These are phyloP conservation scores for Nannoperca obscura DNA, from an alignment of 2,797 vertebrate genomes.

Conservation along the genomic window DNA sequence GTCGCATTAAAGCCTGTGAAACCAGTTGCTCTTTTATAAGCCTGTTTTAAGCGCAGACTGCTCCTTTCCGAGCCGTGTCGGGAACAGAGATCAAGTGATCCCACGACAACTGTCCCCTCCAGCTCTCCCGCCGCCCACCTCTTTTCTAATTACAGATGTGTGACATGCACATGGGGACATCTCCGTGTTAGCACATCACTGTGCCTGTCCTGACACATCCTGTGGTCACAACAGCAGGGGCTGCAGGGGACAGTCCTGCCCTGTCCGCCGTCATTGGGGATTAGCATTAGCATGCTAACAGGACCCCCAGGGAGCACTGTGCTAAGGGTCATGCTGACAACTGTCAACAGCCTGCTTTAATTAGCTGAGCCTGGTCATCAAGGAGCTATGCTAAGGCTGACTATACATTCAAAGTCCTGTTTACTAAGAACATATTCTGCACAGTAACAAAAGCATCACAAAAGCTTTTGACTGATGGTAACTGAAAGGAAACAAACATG, in stretches of 20 bases:
- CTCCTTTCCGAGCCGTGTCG: conserved; percentile 73
- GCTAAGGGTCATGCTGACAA: conserved; percentile 77
- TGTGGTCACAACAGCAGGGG: conserved; percentile 72
- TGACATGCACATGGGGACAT: conserved; percentile 79
- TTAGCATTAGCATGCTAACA: conserved; percentile 86
- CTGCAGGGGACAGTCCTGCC: conserved; percentile 80
- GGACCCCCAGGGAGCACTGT: conserved; percentile 63
- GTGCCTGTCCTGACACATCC: conserved; percentile 82
- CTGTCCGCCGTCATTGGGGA: conserved; percentile 82
- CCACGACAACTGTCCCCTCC: conserved; percentile 68
- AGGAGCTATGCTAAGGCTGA: conserved; percentile 28
- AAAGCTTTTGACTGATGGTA: conserved; percentile 3
- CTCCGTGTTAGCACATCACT: conserved; percentile 82
- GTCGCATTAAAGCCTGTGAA: conserved; percentile 63
- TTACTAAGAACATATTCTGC: conserved; percentile 15
- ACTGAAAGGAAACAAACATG: conserved; percentile 11
- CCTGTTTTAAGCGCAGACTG: conserved; percentile 64
- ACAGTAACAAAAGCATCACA: conserved; percentile 8
- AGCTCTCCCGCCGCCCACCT: conserved; percentile 67
- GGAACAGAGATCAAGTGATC: conserved; percentile 68
- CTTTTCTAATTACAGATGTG: conserved; percentile 84
- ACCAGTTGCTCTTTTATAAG: conserved; percentile 76
- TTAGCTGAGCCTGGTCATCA: conserved; percentile 70
- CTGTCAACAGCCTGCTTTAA: conserved; percentile 82
- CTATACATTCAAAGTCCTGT: conserved; percentile 25